Base-by-base conservation (phyloP, 2,797 vertebrate species). In the Mus spretus region DNA sequence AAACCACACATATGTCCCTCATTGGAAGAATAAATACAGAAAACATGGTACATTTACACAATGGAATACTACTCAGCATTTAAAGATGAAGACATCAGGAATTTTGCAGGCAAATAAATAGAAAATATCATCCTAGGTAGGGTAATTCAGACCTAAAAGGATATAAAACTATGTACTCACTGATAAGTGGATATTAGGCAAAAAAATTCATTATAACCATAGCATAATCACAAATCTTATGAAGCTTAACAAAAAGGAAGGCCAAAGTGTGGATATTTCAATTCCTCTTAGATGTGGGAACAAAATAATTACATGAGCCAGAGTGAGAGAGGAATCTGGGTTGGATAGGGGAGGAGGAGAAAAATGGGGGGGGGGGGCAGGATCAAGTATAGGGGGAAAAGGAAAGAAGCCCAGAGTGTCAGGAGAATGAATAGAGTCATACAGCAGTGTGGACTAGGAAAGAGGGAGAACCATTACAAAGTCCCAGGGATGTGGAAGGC, bases 401-500 rank as follows among this genome's bases (percentile, higher is more conserved):
- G 8, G 1, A 72, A 17, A 72, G 70, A 72, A 20, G 7, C 15
- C 7, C 19, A 20, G 34, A 72, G 70, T n/a, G n/a, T 9, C n/a
- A 72, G 34, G 17, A 72, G 67, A 72, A 72, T 72, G n/a, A 72
- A 10, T 10, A 72, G n/a, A 72, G 3, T 20, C 7, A 72, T 37
- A 37, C 1, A 20, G 0, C n/a, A 72, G 3, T 72, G 8, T 37
- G 2, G 15, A 7, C 19, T 70, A 2, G 8, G 19, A 15, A 20
- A 20, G 6, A 3, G 8, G 15, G n/a, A 17, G 1, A 72, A 20
- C 3, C 7, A 37, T 1, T 72, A 20, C 70, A 37, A 37, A 72
- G 8, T 72, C n/a, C 70, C n/a, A 72, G 8, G 3, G 8, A 37
- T 20, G 1, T 37, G 17, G 8, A 19, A 10, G n/a, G n/a, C 3